Base-by-base conservation (phyloP, 2,113 vertebrate species). In the Solenodon paradoxus region DNA sequence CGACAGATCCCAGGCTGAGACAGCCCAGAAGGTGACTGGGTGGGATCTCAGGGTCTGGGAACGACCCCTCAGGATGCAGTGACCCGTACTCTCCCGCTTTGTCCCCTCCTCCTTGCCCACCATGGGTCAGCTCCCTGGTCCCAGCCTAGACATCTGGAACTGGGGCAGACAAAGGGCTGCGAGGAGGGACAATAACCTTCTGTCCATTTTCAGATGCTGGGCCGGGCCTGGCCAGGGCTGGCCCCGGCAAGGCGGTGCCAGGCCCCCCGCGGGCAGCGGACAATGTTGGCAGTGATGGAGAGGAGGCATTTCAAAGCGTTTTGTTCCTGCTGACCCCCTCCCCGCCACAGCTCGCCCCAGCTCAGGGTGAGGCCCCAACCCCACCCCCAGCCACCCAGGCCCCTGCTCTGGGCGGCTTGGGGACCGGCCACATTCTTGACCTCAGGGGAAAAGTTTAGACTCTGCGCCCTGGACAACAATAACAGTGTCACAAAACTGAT, bases 241-340 rank as follows among this genome's bases (percentile, higher is more conserved):
- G 98, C 97, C 97, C 97, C 97, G 94, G 96, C 98, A 96, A 98
- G 98, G 98, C 98, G 82, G 98, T 98, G 98, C 98, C 98, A 98
- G 98, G 98, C 98, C 97, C 97, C 98, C 98, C 97, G 98, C 98
- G 98, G 98, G 98, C 98, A 98, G 98, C 95, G 98, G 98, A 98
- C 98, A 99, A 98, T 99, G 98, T 99, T 98, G 98, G 98, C 98
- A 98, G 98, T 99, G 98, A 99, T 98, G 98, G 98, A 99, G 98
- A 98, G 98, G 98, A 98, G 98, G 97, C 97, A 98, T 98, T 98
- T 98, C 98, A 98, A 99, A 98, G 98, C 97, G 98, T 98, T 98
- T 98, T 98, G 98, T 99, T 98, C 98, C 98, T 61, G 63, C 42
- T 97, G 98, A 98, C 98, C 98, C 98, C 97, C 95, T 79, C 85